Percentiles rank a stretch among this genome's conserved stretches.
Conservation (phyloP, 2,888 invertebrate species). For the Archips xylosteana region DNA sequence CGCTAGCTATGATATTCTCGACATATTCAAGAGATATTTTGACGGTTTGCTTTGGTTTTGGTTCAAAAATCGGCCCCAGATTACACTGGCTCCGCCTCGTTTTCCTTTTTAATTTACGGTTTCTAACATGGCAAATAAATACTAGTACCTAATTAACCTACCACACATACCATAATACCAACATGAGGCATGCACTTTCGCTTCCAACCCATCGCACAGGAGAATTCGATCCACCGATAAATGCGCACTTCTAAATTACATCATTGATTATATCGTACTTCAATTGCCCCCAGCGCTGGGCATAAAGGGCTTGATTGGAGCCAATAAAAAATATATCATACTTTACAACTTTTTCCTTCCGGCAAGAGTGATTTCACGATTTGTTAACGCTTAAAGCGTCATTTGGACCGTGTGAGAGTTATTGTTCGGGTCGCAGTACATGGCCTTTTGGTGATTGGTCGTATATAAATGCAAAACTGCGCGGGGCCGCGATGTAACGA, state of each 20-base stretch:
- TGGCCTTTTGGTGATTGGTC: too few species aligned
- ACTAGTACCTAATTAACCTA: not conserved
- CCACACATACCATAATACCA: not conserved
- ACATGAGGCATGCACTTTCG: constrained; percentile 23
- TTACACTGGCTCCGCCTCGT: too few species aligned
- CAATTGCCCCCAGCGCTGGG: constrained; percentile 21
- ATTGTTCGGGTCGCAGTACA: too few species aligned
- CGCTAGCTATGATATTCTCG: too few species aligned
- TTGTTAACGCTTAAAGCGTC: not conserved
- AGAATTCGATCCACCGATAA: constrained; percentile 21
- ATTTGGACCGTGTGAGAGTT: too few species aligned
- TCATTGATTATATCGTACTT: constrained; percentile 33
- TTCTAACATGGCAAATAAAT: not conserved
- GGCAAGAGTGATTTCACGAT: constrained; percentile 14
- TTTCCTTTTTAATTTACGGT: too few species aligned
- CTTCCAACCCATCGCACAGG: constrained; percentile 18
- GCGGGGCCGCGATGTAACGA: too few species aligned
- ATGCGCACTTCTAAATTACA: constrained; percentile 33
- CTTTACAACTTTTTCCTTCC: constrained; percentile 20
- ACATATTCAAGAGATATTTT: too few species aligned
- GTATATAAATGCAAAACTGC: too few species aligned
- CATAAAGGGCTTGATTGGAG: constrained; percentile 26
- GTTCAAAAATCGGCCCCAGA: too few species aligned
- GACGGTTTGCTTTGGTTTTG: too few species aligned
- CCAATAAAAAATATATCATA: constrained; percentile 25